Percentiles rank a stretch among this genome's conserved stretches.
Evolutionary conservation across 2,113 vertebrate species (phyloP).

Genomic region (Petrocephalus zakoni): DNA sequence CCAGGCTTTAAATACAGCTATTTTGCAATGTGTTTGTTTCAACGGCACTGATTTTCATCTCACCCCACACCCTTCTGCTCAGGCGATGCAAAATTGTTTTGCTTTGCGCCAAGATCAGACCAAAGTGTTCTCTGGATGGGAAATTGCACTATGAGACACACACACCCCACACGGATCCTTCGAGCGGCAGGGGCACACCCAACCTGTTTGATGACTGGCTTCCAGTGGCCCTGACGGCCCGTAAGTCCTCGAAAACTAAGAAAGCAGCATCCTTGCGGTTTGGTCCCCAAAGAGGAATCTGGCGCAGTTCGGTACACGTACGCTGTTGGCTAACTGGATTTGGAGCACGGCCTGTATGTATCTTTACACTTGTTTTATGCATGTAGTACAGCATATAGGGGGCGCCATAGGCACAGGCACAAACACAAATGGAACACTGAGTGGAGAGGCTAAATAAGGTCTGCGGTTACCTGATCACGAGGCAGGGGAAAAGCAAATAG

Average conservation of each 20-base stretch:
- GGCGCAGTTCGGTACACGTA: not conserved
- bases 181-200: not conserved
- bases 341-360: not conserved
- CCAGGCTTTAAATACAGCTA: not conserved
- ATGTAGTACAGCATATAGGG: conserved; percentile 1
- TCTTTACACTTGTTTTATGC: conserved; percentile 12
- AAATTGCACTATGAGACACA: conserved; percentile 12
- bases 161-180: not conserved
- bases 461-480: not conserved
- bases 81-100: not conserved
- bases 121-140: conserved; percentile 10
- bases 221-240: not conserved
- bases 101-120: conserved; percentile 8
- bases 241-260: not conserved
- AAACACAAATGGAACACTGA: not conserved
- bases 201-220: not conserved
- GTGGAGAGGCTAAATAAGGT: not conserved
- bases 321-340: not conserved
- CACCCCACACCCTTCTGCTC: not conserved
- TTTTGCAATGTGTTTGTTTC: too few relatives aligned
- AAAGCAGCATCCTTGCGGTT: not conserved
- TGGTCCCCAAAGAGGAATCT: not conserved
- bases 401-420: not conserved
- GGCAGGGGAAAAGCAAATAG: not conserved
- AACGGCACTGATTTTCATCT: not conserved